Evolutionary conservation across 2,888 invertebrate genomes (phyloP).

Genomic region (Heliconius charithonia): DNA sequence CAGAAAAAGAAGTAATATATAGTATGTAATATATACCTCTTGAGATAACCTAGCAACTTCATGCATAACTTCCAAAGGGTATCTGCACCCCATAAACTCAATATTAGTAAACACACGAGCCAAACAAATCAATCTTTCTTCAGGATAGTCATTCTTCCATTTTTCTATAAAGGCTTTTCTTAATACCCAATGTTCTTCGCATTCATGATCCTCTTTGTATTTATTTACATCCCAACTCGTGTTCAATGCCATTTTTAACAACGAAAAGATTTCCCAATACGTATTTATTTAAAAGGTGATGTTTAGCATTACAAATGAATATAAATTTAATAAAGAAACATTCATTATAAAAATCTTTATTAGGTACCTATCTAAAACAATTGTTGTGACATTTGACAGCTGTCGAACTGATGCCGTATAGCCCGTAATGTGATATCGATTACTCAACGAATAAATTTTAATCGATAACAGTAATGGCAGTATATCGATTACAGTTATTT

Average conservation of each 20-base stretch:
- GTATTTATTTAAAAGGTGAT: background rate
- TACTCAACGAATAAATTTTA: too few species aligned
- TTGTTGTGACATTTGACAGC: too few species aligned
- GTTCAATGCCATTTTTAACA: slow-evolving; percentile 59
- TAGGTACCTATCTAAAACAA: too few species aligned
- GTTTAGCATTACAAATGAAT: background rate
- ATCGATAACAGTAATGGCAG: too few species aligned
- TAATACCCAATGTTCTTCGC: slow-evolving; percentile 95
- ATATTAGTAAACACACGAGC: slow-evolving; percentile 86
- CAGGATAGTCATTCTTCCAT: slow-evolving; percentile 87
- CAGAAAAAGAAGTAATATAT: background rate
- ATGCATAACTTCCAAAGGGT: slow-evolving; percentile 83
- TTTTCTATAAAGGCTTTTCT: slow-evolving; percentile 89
- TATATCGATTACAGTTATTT: too few species aligned
- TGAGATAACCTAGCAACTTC: slow-evolving; percentile 78
- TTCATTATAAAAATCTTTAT: background rate
- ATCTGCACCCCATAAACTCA: slow-evolving; percentile 85
- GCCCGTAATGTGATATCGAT: too few species aligned
- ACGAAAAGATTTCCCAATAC: background rate
- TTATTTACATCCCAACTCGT: slow-evolving; percentile 88
- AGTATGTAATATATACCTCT: slow-evolving; percentile 72
- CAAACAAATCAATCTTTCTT: slow-evolving; percentile 84
- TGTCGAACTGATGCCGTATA: too few species aligned
- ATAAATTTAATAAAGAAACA: background rate
- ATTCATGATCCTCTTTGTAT: slow-evolving; percentile 91